Evolutionary conservation across 2,888 invertebrate genomes (phyloP).

Genomic region (Yponomeuta plumbellus): DNA sequence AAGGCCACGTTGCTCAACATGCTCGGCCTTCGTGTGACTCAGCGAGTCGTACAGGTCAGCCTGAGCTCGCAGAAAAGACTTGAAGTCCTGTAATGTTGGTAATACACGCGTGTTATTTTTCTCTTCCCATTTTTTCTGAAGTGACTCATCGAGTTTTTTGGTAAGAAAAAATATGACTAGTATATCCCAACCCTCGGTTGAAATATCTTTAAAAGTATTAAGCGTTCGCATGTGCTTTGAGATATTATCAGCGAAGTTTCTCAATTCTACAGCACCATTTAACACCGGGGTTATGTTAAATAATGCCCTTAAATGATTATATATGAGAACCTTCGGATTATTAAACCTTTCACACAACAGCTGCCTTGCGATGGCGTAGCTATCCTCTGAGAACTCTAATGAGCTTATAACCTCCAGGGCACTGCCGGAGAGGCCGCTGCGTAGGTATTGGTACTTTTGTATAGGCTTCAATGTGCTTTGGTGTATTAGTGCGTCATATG

Average conservation of each 20-base stretch:
- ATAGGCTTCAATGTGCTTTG: conserved; percentile 12
- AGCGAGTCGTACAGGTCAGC: conserved; percentile 13
- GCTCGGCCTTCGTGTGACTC: not conserved
- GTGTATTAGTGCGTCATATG: conserved; percentile 1
- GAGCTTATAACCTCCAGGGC: conserved; percentile 3
- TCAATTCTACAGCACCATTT: conserved; percentile 3
- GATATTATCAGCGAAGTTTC: conserved; percentile 9
- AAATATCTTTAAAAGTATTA: conserved; percentile 7
- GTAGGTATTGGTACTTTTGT: conserved; percentile 14
- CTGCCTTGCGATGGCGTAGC: conserved; percentile 21
- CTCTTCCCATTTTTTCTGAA: conserved; percentile 16
- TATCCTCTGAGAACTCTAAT: conserved; percentile 17
- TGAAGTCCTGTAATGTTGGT: conserved; percentile 17
- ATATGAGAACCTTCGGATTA: conserved; percentile 19
- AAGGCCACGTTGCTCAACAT: too few species aligned
- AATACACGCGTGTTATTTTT: conserved; percentile 8
- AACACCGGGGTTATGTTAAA: conserved; percentile 8
- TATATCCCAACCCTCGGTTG: conserved; percentile 18
- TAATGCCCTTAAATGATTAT: conserved; percentile 20
- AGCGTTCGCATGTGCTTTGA: conserved; percentile 16
- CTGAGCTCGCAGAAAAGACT: conserved; percentile 12
- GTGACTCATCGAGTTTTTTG: not conserved
- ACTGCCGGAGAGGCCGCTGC: not conserved
- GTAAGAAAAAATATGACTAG: conserved; percentile 19
- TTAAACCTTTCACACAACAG: too few species aligned